A percentile compares a stretch with the other conserved stretches of the same genome.
phyloP scores from a whole-genome alignment of 2,797 vertebrate species.

The Moxostoma hubbsi region DNA sequence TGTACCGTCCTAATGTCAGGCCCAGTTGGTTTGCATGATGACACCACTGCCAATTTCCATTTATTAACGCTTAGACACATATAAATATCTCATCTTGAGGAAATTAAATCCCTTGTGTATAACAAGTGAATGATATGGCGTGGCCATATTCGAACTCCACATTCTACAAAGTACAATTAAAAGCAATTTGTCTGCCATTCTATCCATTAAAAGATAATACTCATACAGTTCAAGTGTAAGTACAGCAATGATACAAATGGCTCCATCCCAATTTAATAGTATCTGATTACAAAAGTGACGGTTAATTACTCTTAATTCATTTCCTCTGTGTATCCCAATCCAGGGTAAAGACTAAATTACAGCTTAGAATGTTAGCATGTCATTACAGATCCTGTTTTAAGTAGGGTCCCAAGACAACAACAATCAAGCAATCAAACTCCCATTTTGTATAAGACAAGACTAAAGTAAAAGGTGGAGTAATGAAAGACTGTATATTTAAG shows the following conservation, averaged over 20 bases:
- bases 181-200: neutral
- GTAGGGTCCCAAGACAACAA: slow-evolving; percentile 41
- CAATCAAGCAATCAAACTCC: slow-evolving; percentile 19
- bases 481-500: neutral
- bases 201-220: slow-evolving; percentile 1
- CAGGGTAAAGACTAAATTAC: slow-evolving; percentile 59
- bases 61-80: slow-evolving; percentile 45
- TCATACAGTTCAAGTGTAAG: slow-evolving; percentile 19
- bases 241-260: slow-evolving; percentile 27
- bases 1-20: slow-evolving; percentile 42
- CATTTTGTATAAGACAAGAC: neutral
- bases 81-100: slow-evolving; percentile 34
- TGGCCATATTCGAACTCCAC: slow-evolving; percentile 18
- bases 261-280: slow-evolving; percentile 46
- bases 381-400: slow-evolving; percentile 53
- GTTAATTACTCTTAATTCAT: slow-evolving; percentile 59
- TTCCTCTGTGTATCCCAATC: slow-evolving; percentile 55
- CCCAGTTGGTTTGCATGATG: slow-evolving; percentile 32
- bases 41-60: slow-evolving; percentile 53
- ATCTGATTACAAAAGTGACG: slow-evolving; percentile 56
- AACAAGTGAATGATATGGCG: slow-evolving; percentile 8
- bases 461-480: neutral
- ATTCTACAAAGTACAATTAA: neutral
- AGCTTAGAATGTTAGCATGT: slow-evolving; percentile 48
- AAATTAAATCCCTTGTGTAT: slow-evolving; percentile 29